A percentile compares a stretch with the other conserved stretches of the same genome.
These are phyloP conservation scores for Caenorhabditis sinica DNA, from an alignment of 2,888 invertebrate species.

Conservation along the genomic window DNA sequence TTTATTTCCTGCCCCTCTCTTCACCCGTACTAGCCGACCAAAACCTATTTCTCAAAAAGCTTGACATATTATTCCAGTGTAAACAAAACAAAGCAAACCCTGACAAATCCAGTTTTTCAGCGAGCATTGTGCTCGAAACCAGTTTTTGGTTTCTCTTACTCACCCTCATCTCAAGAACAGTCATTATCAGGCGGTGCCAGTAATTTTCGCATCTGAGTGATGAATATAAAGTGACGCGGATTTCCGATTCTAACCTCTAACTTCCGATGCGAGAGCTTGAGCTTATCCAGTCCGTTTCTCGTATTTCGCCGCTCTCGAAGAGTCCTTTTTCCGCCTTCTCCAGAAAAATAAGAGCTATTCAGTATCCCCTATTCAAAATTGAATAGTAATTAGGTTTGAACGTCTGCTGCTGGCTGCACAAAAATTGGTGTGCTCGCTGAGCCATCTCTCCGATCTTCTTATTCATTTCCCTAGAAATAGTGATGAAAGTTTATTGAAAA, in stretches of 20 bases:
- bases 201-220: background rate
- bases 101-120: background rate
- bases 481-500: background rate
- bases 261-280: constrained; percentile 32
- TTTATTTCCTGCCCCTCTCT: constrained; percentile 12
- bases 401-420: constrained; percentile 22
- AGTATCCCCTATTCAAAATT: constrained; percentile 38
- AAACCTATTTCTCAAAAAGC: constrained; percentile 36
- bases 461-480: background rate
- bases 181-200: background rate
- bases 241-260: constrained; percentile 2
- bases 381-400: constrained; percentile 56
- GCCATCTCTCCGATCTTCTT: constrained; percentile 6
- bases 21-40: constrained; percentile 1
- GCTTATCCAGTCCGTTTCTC: constrained; percentile 3
- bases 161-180: background rate
- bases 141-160: too few species aligned
- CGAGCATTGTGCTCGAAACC: background rate
- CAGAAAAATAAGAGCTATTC: constrained; percentile 25
- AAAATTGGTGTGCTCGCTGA: constrained; percentile 15
- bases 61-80: constrained; percentile 42
- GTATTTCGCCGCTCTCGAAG: background rate
- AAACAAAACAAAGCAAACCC: constrained; percentile 24
- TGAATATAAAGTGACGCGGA: constrained; percentile 11
- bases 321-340: constrained; percentile 7